Conservation (phyloP, 2,888 invertebrate genomes). For the Drosophila mayaguana region DNA sequence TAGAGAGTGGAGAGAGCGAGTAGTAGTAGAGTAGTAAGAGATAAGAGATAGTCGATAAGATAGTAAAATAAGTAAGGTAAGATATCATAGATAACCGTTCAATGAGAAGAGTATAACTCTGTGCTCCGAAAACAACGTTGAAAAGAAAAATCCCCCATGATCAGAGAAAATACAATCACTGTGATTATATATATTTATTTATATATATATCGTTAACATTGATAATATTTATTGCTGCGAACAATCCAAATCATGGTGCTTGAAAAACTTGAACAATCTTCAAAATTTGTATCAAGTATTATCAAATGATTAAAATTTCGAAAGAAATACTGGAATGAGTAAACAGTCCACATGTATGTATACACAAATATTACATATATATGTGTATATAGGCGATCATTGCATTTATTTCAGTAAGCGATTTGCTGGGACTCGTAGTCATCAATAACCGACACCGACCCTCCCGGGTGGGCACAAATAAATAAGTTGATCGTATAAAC, state of each 20-base stretch:
- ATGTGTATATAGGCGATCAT: not conserved
- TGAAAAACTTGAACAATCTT: not conserved
- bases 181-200: not conserved
- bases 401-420: not conserved
- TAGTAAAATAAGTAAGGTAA: not conserved
- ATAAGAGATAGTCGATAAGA: not conserved
- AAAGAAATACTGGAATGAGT: not conserved
- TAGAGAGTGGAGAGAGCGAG: too few species aligned
- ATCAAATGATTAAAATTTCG: slow-evolving; percentile 43
- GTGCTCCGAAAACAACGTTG: not conserved
- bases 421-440: not conserved
- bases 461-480: not conserved
- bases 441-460: not conserved
- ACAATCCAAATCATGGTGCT: not conserved
- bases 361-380: not conserved
- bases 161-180: not conserved
- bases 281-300: not conserved
- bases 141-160: too few species aligned
- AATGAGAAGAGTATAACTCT: not conserved
- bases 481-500: not conserved
- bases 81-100: not conserved
- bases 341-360: not conserved
- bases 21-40: too few species aligned
- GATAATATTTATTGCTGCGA: not conserved
- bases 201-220: too few species aligned